Conservation (phyloP, 2,888 invertebrate genomes). For the Steromphala cineraria region DNA sequence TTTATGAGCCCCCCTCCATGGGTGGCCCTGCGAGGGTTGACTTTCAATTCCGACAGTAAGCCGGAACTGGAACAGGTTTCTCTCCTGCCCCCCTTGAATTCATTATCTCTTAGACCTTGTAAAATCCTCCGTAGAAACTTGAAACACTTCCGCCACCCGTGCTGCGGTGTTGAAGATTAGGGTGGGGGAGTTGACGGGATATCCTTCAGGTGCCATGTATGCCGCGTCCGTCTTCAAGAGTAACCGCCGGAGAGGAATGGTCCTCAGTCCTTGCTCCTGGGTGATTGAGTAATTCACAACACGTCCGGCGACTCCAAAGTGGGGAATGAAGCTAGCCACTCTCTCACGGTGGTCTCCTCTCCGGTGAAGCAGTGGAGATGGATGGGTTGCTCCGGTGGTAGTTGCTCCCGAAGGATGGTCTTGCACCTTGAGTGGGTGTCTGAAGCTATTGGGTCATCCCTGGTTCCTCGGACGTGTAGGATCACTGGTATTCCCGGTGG, state of each 20-base stretch:
- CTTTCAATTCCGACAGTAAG: no score
- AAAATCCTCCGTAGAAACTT: background rate
- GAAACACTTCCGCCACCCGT: background rate
- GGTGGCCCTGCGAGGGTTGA: no score
- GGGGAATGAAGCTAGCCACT: background rate
- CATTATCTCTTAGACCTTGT: no score
- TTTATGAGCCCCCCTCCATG: no score
- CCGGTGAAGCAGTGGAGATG: background rate
- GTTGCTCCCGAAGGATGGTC: no score
- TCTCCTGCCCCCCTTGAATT: no score
- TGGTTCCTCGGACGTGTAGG: background rate
- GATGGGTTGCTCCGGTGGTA: background rate
- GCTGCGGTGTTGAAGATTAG: background rate
- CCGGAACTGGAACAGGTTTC: no score
- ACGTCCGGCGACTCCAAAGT: background rate
- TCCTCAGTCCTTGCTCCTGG: background rate
- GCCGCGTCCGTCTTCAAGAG: background rate
- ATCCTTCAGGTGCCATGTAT: background rate
- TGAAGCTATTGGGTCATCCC: background rate
- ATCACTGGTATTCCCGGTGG: background rate
- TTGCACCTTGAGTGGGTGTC: background rate
- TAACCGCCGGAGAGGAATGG: background rate
- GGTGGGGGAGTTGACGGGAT: no score
- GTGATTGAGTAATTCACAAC: background rate
- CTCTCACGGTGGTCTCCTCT: background rate